These are phyloP conservation scores for Rhynchonycteris naso DNA, from an alignment of 2,797 vertebrate species.

Conservation along the genomic window DNA sequence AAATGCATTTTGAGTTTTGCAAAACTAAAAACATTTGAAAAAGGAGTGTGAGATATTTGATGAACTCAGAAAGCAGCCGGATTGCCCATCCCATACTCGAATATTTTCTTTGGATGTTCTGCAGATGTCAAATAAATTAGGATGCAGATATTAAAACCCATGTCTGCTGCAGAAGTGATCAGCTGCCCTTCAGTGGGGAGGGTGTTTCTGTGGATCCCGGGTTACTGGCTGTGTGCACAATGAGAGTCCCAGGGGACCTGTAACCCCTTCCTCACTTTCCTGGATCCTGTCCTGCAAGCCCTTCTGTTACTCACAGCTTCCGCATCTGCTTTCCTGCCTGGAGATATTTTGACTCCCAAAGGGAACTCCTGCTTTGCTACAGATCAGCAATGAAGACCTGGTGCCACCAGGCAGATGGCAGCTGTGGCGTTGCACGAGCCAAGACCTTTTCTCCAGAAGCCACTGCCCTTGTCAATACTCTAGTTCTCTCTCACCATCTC, in stretches of 20 bases:
- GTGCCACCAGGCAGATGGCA: constrained; percentile 45
- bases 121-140: constrained; percentile 80
- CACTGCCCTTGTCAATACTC: constrained; percentile 2
- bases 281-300: background rate
- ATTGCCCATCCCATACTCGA: constrained; percentile 65
- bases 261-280: constrained; percentile 69
- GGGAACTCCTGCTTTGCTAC: constrained; percentile 8
- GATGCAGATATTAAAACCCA: constrained; percentile 68
- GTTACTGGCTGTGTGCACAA: background rate
- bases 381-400: background rate
- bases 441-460: constrained; percentile 21
- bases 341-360: background rate
- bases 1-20: constrained; percentile 76
- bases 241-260: background rate
- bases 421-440: background rate
- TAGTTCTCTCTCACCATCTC: background rate
- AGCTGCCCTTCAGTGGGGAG: constrained; percentile 35
- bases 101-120: constrained; percentile 78
- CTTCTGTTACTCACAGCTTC: background rate
- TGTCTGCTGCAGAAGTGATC: constrained; percentile 62
- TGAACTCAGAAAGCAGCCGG: constrained; percentile 71
- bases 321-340: constrained; percentile 4
- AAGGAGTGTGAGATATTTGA: constrained; percentile 79
- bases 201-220: background rate
- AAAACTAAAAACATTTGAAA: constrained; percentile 78